Conservation (phyloP, 2,888 invertebrate species). For the Proisotoma minuta region DNA sequence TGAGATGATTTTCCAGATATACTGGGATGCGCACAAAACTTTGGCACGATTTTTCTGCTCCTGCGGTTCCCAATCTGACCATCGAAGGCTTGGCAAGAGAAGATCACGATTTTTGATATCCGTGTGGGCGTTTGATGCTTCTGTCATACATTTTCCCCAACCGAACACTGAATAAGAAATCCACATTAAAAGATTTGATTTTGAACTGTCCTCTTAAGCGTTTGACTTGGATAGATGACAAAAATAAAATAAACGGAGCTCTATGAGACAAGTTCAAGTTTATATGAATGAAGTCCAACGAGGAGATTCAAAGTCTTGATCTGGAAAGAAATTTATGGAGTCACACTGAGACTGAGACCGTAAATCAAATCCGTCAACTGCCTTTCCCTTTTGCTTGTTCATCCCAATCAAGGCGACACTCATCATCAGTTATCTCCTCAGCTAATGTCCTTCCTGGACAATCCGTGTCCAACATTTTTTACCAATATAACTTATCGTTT, state of each 20-base stretch:
- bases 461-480: conserved; percentile 29
- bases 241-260: not conserved
- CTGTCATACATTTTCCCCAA: conserved; percentile 38
- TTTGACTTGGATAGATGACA: not conserved
- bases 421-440: conserved; percentile 33
- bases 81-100: conserved; percentile 41
- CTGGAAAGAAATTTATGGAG: conserved; percentile 44
- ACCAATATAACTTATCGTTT: too few species aligned
- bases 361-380: conserved; percentile 36
- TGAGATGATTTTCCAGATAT: conserved; percentile 20
- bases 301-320: conserved; percentile 37
- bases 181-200: too few species aligned
- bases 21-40: conserved; percentile 23
- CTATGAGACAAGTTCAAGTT: not conserved
- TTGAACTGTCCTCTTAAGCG: not conserved
- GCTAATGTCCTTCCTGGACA: conserved; percentile 23
- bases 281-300: not conserved
- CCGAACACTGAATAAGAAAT: not conserved
- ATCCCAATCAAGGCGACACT: conserved; percentile 43
- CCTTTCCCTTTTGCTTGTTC: conserved; percentile 6
- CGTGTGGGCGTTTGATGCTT: conserved; percentile 47
- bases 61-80: conserved; percentile 42
- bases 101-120: conserved; percentile 44
- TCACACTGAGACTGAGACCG: conserved; percentile 46
- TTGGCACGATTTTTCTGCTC: conserved; percentile 46